Percentiles rank a stretch among this genome's conserved stretches.
These are phyloP conservation scores for Augochlorella aurata DNA, from an alignment of 2,888 invertebrate species.

Conservation along the genomic window DNA sequence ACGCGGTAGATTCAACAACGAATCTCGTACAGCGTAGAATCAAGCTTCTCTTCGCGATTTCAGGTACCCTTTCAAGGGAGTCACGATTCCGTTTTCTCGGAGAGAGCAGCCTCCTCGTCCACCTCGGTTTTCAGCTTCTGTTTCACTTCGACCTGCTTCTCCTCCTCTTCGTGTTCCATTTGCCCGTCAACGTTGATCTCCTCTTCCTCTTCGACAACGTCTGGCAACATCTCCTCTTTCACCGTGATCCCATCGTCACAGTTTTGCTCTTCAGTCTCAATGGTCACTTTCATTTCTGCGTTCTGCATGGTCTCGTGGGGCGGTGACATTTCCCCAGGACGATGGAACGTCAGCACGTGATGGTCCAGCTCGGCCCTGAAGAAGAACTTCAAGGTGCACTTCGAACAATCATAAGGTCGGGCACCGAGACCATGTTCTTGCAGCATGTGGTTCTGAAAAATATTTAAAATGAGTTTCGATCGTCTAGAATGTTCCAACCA, in stretches of 20 bases:
- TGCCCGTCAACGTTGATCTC: slow-evolving; percentile 69
- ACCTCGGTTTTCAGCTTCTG: slow-evolving; percentile 47
- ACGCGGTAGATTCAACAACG: not conserved
- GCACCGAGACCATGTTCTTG: slow-evolving; percentile 90
- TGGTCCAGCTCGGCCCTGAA: slow-evolving; percentile 96
- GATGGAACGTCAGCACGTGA: slow-evolving; percentile 83
- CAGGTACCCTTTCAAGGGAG: slow-evolving; percentile 2
- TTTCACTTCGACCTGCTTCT: slow-evolving; percentile 38
- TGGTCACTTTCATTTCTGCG: slow-evolving; percentile 35
- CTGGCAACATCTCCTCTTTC: slow-evolving; percentile 71
- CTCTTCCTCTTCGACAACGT: slow-evolving; percentile 57
- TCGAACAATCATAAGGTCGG: slow-evolving; percentile 92
- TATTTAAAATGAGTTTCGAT: not conserved
- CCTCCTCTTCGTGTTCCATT: slow-evolving; percentile 46
- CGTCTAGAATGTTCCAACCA: not conserved
- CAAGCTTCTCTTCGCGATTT: not conserved
- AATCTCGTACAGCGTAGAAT: not conserved
- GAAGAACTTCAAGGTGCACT: slow-evolving; percentile 93
- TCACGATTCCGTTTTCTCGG: slow-evolving; percentile 53
- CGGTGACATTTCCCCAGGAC: slow-evolving; percentile 40
- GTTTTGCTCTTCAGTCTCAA: slow-evolving; percentile 30
- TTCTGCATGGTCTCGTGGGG: slow-evolving; percentile 32
- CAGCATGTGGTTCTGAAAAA: slow-evolving; percentile 88
- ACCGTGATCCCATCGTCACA: slow-evolving; percentile 61
- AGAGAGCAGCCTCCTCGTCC: slow-evolving; percentile 28